Conservation (phyloP, 2,797 vertebrate species). For the Caiman crocodilus region DNA sequence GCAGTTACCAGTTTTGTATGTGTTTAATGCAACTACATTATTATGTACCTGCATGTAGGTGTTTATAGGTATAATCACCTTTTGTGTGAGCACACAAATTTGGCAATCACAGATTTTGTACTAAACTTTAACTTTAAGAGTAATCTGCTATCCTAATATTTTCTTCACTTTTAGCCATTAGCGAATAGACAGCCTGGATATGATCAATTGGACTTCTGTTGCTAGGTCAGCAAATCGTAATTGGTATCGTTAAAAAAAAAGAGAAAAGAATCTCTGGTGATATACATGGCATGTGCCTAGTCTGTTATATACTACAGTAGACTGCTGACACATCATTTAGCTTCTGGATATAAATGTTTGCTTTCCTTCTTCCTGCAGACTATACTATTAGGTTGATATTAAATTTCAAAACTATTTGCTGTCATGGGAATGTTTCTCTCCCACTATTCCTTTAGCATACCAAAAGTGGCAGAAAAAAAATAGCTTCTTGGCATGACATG, state of each 20-base stretch:
- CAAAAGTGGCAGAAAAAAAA: conserved; percentile 23
- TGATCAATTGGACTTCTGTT: background rate
- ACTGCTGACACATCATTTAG: background rate
- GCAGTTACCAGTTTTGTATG: background rate
- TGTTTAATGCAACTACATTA: background rate
- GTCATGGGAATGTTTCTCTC: background rate
- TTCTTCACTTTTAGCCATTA: background rate
- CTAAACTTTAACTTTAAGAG: background rate
- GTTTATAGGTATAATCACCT: background rate
- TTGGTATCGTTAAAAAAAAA: background rate
- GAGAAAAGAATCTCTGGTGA: background rate
- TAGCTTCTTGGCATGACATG: background rate
- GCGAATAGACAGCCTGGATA: background rate
- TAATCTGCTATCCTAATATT: background rate
- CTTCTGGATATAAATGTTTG: background rate
- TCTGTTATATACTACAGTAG: background rate
- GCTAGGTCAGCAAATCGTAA: background rate
- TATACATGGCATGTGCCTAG: background rate
- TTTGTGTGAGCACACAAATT: background rate
- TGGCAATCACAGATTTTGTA: background rate
- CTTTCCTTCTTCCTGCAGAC: background rate
- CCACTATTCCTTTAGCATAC: conserved; percentile 6
- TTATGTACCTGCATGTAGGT: background rate
- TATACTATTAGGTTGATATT: background rate
- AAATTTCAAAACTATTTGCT: conserved; percentile 26